Evolutionary conservation across 2,888 invertebrate species (phyloP).

Genomic region (Galerucella nymphaeae): DNA sequence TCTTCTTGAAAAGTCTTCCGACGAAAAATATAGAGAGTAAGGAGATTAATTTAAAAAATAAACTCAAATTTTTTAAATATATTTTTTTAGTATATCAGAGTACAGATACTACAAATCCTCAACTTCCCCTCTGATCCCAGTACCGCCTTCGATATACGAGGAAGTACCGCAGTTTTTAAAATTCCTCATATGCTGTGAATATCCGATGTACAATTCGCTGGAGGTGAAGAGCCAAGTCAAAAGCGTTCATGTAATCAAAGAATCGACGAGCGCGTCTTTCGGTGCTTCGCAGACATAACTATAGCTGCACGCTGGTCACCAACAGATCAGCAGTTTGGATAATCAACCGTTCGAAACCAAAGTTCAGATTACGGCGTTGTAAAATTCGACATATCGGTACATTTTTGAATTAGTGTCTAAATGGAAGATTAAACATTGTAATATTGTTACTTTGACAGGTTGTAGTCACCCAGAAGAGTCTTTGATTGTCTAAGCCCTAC

Average conservation of each 20-base stretch:
- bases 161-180: slow-evolving; percentile 87
- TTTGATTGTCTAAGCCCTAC: no score
- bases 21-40: slow-evolving; percentile 89
- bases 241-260: slow-evolving; percentile 71
- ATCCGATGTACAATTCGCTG: slow-evolving; percentile 84
- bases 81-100: slow-evolving; percentile 77
- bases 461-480: no score
- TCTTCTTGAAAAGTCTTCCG: slow-evolving; percentile 85
- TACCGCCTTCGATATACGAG: slow-evolving; percentile 88
- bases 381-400: slow-evolving; percentile 12
- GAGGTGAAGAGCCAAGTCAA: slow-evolving; percentile 69
- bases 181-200: slow-evolving; percentile 88
- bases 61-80: neutral
- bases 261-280: slow-evolving; percentile 77
- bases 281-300: slow-evolving; percentile 80
- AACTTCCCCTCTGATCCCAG: slow-evolving; percentile 89
- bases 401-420: no score
- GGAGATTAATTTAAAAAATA: slow-evolving; percentile 54
- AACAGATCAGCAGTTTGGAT: slow-evolving; percentile 48
- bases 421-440: no score
- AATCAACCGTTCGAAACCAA: slow-evolving; percentile 44
- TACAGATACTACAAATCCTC: slow-evolving; percentile 89
- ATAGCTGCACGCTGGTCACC: slow-evolving; percentile 66
- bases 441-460: no score
- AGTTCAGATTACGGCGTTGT: slow-evolving; percentile 53